Conservation (phyloP, 2,113 vertebrate species). For the Mastomys coucha region DNA sequence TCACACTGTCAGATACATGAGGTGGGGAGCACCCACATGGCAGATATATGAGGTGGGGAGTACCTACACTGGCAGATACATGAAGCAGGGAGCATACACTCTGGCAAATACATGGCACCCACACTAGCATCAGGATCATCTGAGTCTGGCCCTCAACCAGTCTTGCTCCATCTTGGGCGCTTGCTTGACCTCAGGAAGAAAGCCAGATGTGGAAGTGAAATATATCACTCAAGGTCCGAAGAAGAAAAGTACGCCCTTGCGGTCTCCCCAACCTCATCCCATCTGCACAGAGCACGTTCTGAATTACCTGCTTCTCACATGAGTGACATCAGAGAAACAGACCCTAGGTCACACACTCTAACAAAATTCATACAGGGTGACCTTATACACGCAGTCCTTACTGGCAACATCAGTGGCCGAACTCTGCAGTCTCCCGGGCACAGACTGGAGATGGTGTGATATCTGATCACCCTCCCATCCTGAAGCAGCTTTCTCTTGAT, state of each 20-base stretch:
- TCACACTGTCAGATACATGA: too few species aligned
- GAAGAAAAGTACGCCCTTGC: neutral
- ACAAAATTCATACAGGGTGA: neutral
- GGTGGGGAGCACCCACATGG: neutral
- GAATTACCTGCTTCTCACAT: neutral
- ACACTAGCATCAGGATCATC: neutral
- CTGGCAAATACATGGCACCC: neutral
- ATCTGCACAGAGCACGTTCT: neutral
- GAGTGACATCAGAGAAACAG: neutral
- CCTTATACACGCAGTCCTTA: neutral
- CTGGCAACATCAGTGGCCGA: neutral
- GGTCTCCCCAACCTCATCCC: neutral
- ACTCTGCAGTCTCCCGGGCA: neutral
- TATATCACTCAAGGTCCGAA: neutral
- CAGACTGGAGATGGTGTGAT: neutral
- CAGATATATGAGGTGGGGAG: too few species aligned
- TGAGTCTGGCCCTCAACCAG: neutral
- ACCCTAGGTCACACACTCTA: neutral
- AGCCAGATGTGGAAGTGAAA: neutral
- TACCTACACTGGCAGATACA: too few species aligned
- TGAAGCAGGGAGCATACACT: neutral
- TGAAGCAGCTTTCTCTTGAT: constrained; percentile 43
- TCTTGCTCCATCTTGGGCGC: neutral
- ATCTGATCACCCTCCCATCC: neutral
- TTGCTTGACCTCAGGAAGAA: neutral